Conservation (phyloP, 2,888 invertebrate genomes). For the Xestia c-nigrum region DNA sequence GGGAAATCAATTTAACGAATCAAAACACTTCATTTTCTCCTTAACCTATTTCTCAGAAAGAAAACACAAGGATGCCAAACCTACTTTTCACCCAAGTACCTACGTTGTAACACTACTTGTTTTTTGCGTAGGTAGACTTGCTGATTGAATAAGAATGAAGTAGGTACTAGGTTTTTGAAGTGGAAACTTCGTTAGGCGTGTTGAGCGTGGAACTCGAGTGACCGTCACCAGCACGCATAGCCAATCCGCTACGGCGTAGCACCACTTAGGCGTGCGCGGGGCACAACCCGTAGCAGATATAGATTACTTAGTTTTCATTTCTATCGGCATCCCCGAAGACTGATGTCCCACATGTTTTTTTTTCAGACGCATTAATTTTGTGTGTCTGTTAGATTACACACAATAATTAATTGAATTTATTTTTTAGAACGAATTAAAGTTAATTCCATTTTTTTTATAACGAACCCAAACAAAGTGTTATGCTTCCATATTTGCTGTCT, state of each 20-base stretch:
- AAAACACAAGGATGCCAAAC: neutral
- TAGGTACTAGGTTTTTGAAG: neutral
- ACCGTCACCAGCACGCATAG: too few species aligned
- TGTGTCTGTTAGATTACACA: neutral
- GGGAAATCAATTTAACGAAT: constrained; percentile 16
- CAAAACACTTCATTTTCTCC: constrained; percentile 11
- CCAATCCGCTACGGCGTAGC: too few species aligned
- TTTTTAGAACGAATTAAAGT: too few species aligned
- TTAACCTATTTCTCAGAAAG: constrained; percentile 4
- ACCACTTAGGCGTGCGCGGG: too few species aligned
- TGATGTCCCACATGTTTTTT: too few species aligned
- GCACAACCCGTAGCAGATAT: too few species aligned
- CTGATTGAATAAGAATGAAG: neutral
- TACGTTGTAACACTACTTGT: neutral
- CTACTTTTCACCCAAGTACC: neutral
- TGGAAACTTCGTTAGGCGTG: too few species aligned
- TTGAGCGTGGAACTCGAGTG: too few species aligned
- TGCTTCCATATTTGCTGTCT: neutral
- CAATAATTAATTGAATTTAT: neutral
- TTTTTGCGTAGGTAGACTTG: neutral
- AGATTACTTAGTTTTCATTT: too few species aligned
- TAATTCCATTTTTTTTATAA: too few species aligned
- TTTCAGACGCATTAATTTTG: neutral
- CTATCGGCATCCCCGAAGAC: too few species aligned
- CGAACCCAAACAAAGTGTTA: neutral